Evolutionary conservation across 2,797 vertebrate species (phyloP), one percentile per base, ranked within the genome.

Genomic region (Pseudochirops cupreus): DNA sequence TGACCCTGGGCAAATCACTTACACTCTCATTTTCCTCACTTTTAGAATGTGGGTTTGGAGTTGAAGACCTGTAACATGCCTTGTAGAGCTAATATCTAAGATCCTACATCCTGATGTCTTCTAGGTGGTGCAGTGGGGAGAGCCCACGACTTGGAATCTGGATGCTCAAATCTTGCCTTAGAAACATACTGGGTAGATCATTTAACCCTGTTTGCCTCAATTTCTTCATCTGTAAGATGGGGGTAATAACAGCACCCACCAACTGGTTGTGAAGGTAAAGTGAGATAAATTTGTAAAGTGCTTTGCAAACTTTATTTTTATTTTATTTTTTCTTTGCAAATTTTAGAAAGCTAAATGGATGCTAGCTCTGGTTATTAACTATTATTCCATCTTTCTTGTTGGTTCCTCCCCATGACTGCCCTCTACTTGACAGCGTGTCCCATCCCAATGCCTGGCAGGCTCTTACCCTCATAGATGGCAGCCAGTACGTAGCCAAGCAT

Each of bases 391-490:
- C 91, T 91, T 39, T 56, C 56, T 91, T 26, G 1, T 13, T 54
- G 39, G 29, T n/a, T 10, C n/a, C 59, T 90, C 67, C 5, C 52
- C 9, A 11, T 16, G 39, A 52, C 56, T n/a, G n/a, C 16, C 26
- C 54, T 54, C 92, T 82, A 21, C 0, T 5, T 16, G 89, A 59
- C 53, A 52, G 31, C 56, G 91, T 53, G 2, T 67, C 56, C 39
- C 67, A 24, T 62, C 52, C 21, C 29, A 53, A 5, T 52, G 31
- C 0, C 7, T 21, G 18, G 39, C 3, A 58, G 5, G 0, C 5
- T 58, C 96, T 95, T 97, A 99, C 99, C 99, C 0, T 94, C 97
- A 89, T 98, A 99, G 94, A 99, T 98, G 58, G 98, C 97, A 0
- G 98, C 98, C 6, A 99, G 90, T 33, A 99, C 97, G 0, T 99